Evolutionary conservation across 2,888 invertebrate species (phyloP).

Genomic region (Lasius fuliginosus): DNA sequence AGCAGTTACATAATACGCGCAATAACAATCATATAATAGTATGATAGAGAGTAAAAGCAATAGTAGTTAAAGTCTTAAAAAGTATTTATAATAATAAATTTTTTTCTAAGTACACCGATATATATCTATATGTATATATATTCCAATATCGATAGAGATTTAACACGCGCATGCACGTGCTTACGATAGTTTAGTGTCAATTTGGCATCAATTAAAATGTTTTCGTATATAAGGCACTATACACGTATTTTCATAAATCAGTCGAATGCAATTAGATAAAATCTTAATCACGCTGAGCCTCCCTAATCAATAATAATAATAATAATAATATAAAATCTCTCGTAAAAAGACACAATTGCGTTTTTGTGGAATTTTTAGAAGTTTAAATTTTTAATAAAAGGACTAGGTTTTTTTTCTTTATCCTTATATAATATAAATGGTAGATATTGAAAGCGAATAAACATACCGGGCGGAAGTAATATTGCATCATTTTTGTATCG

Average conservation of each 20-base stretch:
- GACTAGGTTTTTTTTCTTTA: slow-evolving; percentile 63
- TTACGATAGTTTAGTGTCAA: slow-evolving; percentile 45
- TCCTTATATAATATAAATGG: slow-evolving; percentile 54
- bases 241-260: slow-evolving; percentile 65
- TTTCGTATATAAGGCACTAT: slow-evolving; percentile 73
- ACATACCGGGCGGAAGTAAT: background rate
- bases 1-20: slow-evolving; percentile 1
- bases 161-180: slow-evolving; percentile 2
- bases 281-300: slow-evolving; percentile 40
- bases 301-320: background rate
- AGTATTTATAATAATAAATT: slow-evolving; percentile 48
- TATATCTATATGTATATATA: slow-evolving; percentile 10
- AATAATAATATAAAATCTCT: slow-evolving; percentile 8
- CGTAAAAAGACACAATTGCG: slow-evolving; percentile 9
- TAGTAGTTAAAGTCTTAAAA: slow-evolving; percentile 28
- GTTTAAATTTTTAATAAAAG: slow-evolving; percentile 50
- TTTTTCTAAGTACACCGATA: slow-evolving; percentile 71
- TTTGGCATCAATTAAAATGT: slow-evolving; percentile 59
- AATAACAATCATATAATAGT: background rate
- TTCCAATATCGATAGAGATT: slow-evolving; percentile 55
- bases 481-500: slow-evolving; percentile 30
- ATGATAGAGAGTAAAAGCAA: slow-evolving; percentile 28
- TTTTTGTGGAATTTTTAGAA: background rate
- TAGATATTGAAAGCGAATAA: slow-evolving; percentile 46
- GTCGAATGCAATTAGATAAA: slow-evolving; percentile 68